Base-by-base conservation (phyloP, 2,888 invertebrate genomes). In the Lampropteryx suffumata region DNA sequence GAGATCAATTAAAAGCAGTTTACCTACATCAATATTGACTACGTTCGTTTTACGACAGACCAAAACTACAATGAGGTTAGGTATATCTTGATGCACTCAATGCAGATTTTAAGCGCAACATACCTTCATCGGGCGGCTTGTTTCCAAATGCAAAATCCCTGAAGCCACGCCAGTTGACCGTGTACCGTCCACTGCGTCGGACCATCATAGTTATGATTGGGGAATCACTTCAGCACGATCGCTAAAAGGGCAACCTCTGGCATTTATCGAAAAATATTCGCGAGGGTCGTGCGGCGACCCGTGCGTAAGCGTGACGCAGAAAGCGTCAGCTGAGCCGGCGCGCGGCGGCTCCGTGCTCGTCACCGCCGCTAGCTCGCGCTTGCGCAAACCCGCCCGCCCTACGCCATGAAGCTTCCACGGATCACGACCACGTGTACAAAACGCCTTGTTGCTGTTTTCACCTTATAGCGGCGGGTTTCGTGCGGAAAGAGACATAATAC, bases 91-190 rank as follows among this genome's bases (percentile, higher is more conserved):
- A 50, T 52, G 54, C 52, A 65, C 55, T 58, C 54, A 59, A 61
- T 59, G 53, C 55, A 57, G 62, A 50, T 55, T 55, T 57, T 41
- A 50, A 32, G 49, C 37, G 28, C 50, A 50, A 57, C 35, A 35
- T 68, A 89, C 90, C 88, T 81, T 88, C 89, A 60, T 89, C 89
- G 17, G 87, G 88, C 51, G 90, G 89, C 65, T 88, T 88, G 73
- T 79, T 88, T 39, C 85, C 85, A 61, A 86, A 76, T 34, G 85
- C 72, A 64, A 85, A 86, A 61, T 91, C 91, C 67, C 79, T 82
- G 74, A 90, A 89, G 42, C 91, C 90, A 64, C 90, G 80, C 86
- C 89, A 89, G 74, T 89, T 90, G 64, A 90, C 90, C 54, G 89
- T 89, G 72, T 90, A 91, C 29, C 91, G 84, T 61, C 91, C 91